Conservation (phyloP, 2,113 vertebrate species). For the Anthoscopus minutus region DNA sequence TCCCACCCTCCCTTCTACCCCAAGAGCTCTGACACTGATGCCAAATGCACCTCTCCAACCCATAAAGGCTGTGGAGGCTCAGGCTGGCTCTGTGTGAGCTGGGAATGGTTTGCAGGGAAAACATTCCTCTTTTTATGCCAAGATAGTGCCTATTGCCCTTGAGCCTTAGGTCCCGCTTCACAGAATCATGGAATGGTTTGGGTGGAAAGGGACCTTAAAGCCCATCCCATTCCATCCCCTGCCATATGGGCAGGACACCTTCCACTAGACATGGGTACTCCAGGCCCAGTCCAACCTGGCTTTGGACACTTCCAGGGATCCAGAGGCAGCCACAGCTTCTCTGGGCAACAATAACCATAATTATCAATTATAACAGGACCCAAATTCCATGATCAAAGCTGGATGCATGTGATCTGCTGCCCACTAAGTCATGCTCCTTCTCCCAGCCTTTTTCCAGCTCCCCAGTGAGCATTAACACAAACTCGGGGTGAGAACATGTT, state of each 20-base stretch:
- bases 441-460: neutral
- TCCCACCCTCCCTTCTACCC: neutral
- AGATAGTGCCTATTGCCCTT: neutral
- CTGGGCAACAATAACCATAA: neutral
- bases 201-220: neutral
- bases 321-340: neutral
- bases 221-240: accelerated
- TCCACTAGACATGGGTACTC: accelerated
- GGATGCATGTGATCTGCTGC: accelerated
- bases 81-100: neutral
- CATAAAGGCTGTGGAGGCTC: neutral
- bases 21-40: neutral
- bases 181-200: neutral
- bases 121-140: neutral
- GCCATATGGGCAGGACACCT: neutral
- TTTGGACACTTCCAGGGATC: neutral
- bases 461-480: accelerated
- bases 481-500: accelerated
- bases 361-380: neutral
- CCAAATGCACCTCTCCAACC: neutral
- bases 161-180: neutral
- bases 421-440: neutral
- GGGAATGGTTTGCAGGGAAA: neutral
- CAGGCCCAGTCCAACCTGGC: accelerated
- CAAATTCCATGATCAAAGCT: neutral